phyloP scores from a whole-genome alignment of 2,113 vertebrate genomes.

The Zosterops borbonicus region DNA sequence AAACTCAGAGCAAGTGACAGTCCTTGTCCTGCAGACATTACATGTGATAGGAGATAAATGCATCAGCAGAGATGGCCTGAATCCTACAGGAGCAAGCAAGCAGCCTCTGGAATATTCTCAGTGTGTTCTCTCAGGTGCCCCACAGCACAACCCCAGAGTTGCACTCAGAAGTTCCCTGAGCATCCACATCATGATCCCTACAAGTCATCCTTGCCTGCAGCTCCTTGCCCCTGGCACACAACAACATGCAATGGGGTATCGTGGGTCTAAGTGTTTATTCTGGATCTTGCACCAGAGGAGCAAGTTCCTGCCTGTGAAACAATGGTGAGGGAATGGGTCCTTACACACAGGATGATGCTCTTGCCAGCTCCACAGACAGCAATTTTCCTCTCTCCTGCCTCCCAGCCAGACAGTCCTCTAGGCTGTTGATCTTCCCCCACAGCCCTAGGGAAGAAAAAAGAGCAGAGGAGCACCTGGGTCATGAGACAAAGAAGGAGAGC shows the following conservation, averaged over 20 bases:
- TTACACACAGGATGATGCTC: background rate
- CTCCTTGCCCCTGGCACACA: background rate
- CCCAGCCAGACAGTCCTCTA: background rate
- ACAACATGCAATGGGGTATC: background rate
- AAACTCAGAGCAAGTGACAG: background rate
- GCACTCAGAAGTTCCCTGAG: background rate
- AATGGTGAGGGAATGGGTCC: background rate
- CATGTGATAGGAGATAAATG: background rate
- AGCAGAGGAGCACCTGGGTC: background rate
- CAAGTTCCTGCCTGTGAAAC: background rate
- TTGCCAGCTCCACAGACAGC: background rate
- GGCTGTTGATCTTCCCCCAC: background rate
- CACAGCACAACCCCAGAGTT: background rate
- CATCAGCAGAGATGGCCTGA: background rate
- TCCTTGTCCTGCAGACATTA: background rate
- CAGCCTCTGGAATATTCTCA: background rate
- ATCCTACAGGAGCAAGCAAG: background rate
- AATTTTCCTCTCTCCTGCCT: background rate
- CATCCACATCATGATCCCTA: background rate
- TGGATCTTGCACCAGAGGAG: background rate
- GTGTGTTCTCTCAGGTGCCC: fast-evolving
- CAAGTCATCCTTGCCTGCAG: background rate
- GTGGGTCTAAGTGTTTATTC: background rate
- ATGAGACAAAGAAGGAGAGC: background rate
- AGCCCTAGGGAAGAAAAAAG: background rate